Percentiles rank a stretch among this genome's conserved stretches.
Evolutionary conservation across 1,140 invertebrate species (phyloP).

Genomic region (Maconellicoccus hirsutus): DNA sequence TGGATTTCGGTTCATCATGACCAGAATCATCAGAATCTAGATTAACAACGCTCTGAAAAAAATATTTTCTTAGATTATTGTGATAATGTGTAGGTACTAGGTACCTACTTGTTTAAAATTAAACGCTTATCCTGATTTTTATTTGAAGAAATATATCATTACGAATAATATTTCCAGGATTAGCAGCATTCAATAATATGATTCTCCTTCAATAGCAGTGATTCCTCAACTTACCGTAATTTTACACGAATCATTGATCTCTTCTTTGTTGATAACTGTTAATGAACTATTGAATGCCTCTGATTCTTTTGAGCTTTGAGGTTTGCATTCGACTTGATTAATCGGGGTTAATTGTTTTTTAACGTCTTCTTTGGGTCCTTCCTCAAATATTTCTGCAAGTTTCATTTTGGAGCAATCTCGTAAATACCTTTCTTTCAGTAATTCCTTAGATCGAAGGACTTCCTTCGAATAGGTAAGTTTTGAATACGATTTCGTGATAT

Average conservation of each 20-base stretch:
- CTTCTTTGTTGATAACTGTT: neutral
- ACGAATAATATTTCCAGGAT: no score
- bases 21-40: conserved; percentile 14
- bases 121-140: no score
- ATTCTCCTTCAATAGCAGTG: no score
- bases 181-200: no score
- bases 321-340: neutral
- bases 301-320: neutral
- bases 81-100: no score
- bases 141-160: no score
- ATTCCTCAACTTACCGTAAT: neutral
- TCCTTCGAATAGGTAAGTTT: conserved; percentile 6
- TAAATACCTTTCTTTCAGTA: neutral
- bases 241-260: neutral
- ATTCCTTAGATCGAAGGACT: neutral
- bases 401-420: conserved; percentile 11
- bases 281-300: neutral
- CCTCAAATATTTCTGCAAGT: neutral
- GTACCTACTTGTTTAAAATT: no score
- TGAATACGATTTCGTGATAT: neutral
- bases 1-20: neutral
- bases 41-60: conserved; percentile 1
- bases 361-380: neutral
- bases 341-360: neutral
- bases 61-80: no score